Percentiles rank a stretch among this genome's conserved stretches.
Evolutionary conservation across 2,888 invertebrate genomes (phyloP).

Genomic region (Conchocele bisecta): DNA sequence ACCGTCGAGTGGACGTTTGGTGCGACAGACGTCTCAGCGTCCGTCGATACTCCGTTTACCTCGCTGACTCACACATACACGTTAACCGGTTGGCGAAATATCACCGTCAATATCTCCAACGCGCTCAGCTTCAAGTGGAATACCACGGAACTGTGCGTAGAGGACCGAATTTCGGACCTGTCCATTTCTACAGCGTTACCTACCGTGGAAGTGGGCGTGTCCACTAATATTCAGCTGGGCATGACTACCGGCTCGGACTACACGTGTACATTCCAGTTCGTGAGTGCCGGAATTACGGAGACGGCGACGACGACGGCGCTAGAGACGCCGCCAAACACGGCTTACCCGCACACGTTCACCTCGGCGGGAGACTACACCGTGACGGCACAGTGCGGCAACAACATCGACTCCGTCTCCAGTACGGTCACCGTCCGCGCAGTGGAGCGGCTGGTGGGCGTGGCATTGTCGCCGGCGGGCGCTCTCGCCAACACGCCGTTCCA

Average conservation of each 20-base stretch:
- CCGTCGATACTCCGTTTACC: constrained; percentile 30
- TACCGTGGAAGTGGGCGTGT: constrained; percentile 25
- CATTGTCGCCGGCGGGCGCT: constrained; percentile 62
- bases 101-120: constrained; percentile 72
- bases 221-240: constrained; percentile 43
- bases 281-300: constrained; percentile 48
- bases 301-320: constrained; percentile 17
- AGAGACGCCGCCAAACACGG: constrained; percentile 23
- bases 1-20: too few relatives aligned
- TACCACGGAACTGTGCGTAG: constrained; percentile 63
- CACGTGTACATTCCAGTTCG: constrained; percentile 66
- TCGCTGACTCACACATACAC: constrained; percentile 56
- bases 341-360: constrained; percentile 53
- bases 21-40: too few relatives aligned
- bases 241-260: constrained; percentile 73
- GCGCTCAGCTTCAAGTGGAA: constrained; percentile 67
- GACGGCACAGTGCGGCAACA: constrained; percentile 64
- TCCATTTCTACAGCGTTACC: constrained; percentile 24
- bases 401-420: constrained; percentile 43
- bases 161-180: constrained; percentile 66
- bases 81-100: constrained; percentile 61
- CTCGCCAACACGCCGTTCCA: constrained; percentile 40
- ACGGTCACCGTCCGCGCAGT: constrained; percentile 55
- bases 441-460: constrained; percentile 67
- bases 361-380: constrained; percentile 54